These are phyloP conservation scores for Todiramphus saurophagus DNA, from an alignment of 2,113 vertebrate species.

Conservation along the genomic window DNA sequence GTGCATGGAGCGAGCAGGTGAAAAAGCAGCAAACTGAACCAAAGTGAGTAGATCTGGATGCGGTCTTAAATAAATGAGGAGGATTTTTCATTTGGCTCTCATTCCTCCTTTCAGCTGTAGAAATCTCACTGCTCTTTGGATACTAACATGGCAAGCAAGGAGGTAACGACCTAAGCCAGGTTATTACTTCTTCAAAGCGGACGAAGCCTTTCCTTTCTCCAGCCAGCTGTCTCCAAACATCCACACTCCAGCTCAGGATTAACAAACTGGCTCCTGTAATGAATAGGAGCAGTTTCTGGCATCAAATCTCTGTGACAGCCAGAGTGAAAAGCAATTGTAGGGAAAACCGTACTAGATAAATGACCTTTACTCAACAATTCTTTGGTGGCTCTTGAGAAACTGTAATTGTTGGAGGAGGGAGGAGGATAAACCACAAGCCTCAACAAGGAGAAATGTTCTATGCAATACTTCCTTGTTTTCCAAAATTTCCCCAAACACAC, in stretches of 20 bases:
- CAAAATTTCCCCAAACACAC: slow-evolving; percentile 13
- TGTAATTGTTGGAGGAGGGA: slow-evolving; percentile 28
- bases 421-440: slow-evolving; percentile 37
- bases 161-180: not conserved
- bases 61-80: not conserved
- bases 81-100: not conserved
- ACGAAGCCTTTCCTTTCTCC: not conserved
- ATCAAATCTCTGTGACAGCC: not conserved
- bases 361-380: slow-evolving; percentile 38
- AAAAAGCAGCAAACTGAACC: not conserved
- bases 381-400: slow-evolving; percentile 48
- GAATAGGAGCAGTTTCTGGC: not conserved
- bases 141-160: not conserved
- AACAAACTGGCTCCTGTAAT: not conserved
- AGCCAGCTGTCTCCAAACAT: not conserved
- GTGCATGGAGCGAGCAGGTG: not conserved
- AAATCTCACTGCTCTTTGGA: not conserved
- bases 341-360: slow-evolving; percentile 2
- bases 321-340: not conserved
- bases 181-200: not conserved
- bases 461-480: slow-evolving; percentile 35
- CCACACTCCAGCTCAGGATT: not conserved
- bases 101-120: not conserved
- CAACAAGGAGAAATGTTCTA: slow-evolving; percentile 40
- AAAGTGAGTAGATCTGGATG: not conserved